Evolutionary conservation across 2,113 vertebrate genomes (phyloP).

Genomic region (Misgurnus mizolepis): DNA sequence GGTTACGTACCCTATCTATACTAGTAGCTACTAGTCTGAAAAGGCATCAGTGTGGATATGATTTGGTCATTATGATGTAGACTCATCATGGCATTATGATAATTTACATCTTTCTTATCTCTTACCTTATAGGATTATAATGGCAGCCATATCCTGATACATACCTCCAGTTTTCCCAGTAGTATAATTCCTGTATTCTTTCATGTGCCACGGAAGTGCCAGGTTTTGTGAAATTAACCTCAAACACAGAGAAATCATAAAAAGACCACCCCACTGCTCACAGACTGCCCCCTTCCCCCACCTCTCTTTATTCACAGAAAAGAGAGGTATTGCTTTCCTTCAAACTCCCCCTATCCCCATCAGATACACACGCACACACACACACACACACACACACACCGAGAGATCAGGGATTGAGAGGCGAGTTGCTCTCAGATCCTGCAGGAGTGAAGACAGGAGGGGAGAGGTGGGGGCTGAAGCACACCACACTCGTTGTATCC

Average conservation of each 20-base stretch:
- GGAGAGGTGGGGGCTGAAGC: constrained; percentile 39
- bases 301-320: constrained; percentile 62
- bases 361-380: constrained; percentile 41
- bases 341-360: constrained; percentile 49
- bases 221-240: constrained; percentile 36
- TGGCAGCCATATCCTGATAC: not conserved
- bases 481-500: constrained; percentile 52
- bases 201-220: not conserved
- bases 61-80: not conserved
- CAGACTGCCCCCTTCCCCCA: constrained; percentile 54
- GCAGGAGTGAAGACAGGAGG: constrained; percentile 62
- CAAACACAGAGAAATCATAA: constrained; percentile 42
- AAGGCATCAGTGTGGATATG: not conserved
- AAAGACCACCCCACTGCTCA: constrained; percentile 54
- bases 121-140: not conserved
- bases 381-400: constrained; percentile 56
- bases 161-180: not conserved
- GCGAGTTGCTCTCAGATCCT: constrained; percentile 71
- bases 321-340: constrained; percentile 66
- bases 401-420: constrained; percentile 69
- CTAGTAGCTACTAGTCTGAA: not conserved
- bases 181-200: not conserved
- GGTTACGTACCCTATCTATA: not conserved
- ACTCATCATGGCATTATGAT: not conserved
- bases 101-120: not conserved